Evolutionary conservation across 53 echinoderm and acorn worm genomes (phyloP).

Genomic region (Paracentrotus lividus): DNA sequence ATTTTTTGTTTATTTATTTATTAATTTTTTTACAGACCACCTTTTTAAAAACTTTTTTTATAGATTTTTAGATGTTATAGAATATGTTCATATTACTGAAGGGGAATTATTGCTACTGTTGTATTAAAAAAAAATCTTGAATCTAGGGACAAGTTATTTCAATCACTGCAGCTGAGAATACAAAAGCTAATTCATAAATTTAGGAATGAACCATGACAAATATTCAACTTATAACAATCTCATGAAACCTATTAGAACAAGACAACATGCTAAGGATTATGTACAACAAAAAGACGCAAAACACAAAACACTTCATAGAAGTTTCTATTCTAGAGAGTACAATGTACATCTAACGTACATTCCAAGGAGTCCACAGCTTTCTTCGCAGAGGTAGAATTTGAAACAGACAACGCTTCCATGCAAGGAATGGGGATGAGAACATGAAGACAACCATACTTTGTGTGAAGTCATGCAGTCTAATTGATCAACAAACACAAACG

Average conservation of each 20-base stretch:
- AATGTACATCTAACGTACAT: not conserved
- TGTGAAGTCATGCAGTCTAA: slow-evolving; percentile 13
- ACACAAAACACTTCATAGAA: not conserved
- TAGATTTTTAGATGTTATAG: no score
- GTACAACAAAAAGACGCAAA: not conserved
- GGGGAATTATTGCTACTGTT: no score
- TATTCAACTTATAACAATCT: not conserved
- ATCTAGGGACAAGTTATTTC: no score
- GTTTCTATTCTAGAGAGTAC: not conserved
- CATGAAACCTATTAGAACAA: not conserved
- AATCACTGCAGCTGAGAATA: not conserved
- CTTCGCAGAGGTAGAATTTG: not conserved
- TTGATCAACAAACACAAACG: slow-evolving; percentile 13
- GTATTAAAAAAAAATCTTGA: no score
- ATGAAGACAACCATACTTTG: not conserved
- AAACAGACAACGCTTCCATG: not conserved
- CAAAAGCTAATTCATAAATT: not conserved
- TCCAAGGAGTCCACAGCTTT: not conserved
- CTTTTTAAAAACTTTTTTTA: no score
- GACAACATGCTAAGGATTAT: not conserved
- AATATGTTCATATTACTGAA: no score
- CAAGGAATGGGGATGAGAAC: not conserved
- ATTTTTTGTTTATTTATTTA: no score
- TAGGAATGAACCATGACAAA: not conserved
- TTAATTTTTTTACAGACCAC: no score